phyloP scores from a whole-genome alignment of 1,140 invertebrate species.

The Pseudomyrmex concolor region DNA sequence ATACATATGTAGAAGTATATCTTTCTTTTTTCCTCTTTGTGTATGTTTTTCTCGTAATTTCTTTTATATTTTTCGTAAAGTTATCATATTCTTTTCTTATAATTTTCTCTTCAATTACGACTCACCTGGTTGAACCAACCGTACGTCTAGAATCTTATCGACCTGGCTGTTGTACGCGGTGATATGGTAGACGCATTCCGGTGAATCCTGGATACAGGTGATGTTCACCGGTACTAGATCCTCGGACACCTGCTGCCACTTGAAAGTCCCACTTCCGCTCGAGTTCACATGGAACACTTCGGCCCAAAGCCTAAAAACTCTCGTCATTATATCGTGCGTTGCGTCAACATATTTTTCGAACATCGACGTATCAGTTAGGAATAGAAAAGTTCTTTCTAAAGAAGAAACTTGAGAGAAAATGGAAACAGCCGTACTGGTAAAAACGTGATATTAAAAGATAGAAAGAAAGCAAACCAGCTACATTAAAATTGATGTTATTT shows the following conservation, averaged over 20 bases:
- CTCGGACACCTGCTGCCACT: constrained; percentile 98
- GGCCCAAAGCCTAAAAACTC: constrained; percentile 94
- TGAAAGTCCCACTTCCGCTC: constrained; percentile 94
- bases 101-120: constrained; percentile 6
- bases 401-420: constrained; percentile 11
- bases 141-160: constrained; percentile 98
- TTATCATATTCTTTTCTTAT: background rate
- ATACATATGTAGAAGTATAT: too few species aligned
- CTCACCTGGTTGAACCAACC: constrained; percentile 97
- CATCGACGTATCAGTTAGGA: constrained; percentile 39
- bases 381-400: constrained; percentile 24
- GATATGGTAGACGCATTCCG: constrained; percentile 98
- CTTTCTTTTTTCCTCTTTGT: too few species aligned
- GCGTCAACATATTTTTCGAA: background rate
- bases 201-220: constrained; percentile 97
- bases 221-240: constrained; percentile 99
- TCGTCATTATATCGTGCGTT: constrained; percentile 62
- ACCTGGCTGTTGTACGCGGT: constrained; percentile 99
- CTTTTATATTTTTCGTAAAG: too few species aligned
- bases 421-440: background rate
- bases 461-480: background rate
- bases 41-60: too few species aligned
- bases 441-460: background rate
- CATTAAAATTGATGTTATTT: background rate
- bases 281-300: constrained; percentile 98